Base-by-base conservation (phyloP, 2,113 vertebrate genomes). In the Poecile atricapillus region DNA sequence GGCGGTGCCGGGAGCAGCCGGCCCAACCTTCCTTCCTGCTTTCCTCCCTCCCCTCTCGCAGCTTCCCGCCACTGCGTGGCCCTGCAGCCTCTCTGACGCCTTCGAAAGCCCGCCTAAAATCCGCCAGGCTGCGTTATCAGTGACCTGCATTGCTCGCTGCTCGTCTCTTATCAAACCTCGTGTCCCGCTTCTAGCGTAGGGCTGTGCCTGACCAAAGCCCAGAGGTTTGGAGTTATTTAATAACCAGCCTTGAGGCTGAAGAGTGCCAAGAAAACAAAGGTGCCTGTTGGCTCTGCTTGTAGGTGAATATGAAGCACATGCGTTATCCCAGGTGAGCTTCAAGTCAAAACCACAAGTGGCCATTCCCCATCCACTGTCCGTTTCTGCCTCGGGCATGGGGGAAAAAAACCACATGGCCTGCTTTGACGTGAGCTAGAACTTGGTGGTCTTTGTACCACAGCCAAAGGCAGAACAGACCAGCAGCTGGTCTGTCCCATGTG, bases 31-130 rank as follows among this genome's bases (percentile, higher is more conserved):
- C n/a, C 44, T 10, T 1, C 3, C 14, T 8, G 8, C 25, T 20
- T 5, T 0, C 2, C 20, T 7, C 9, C 11, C 6, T 10, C 11
- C 2, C 4, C 2, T 25, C 6, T 5, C 1, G 15, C 35, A 5
- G 19, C 37, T 74, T 59, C n/a, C 56, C 5, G 31, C 62, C 39
- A 2, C 39, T 46, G 18, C 0, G 3, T 23, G 37, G 10, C 10
- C 5, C 7, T 22, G 50, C 19, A 10, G 52, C 39, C 11, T 47
- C 15, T 23, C 47, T 15, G 8, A 15, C 50, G 11, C 21, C 16
- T 74, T 43, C 1, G 4, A 44, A 41, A 81, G 60, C 56, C 52
- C 1, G 11, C 22, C 41, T 1, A 7, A 28, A 16, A 31, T 17
- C 31, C 1, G 5, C 27, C 44, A 22, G 19, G 9, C 17, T 15